A percentile compares a stretch with the other conserved stretches of the same genome.
phyloP scores from a whole-genome alignment of 2,888 invertebrate species.

The Eucriotettix oculatus region DNA sequence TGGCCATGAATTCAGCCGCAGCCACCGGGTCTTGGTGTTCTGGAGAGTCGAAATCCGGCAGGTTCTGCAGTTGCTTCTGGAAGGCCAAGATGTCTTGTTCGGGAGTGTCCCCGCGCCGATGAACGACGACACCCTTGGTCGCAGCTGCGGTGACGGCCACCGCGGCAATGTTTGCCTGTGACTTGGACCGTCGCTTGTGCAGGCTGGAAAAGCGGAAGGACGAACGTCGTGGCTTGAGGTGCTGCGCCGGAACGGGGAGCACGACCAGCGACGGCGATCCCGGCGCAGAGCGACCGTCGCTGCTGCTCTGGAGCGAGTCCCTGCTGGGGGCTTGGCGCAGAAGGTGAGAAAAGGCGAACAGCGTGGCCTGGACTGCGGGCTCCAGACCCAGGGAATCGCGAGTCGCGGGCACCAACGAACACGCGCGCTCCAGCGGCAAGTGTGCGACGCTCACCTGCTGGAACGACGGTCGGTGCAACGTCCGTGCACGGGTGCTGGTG shows the following conservation, averaged over 20 bases:
- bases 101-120: slow-evolving; percentile 20
- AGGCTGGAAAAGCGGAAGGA: slow-evolving; percentile 20
- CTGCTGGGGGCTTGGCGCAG: slow-evolving; percentile 21
- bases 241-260: slow-evolving; percentile 1
- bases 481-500: slow-evolving; percentile 5
- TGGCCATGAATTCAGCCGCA: slow-evolving; percentile 14
- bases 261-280: slow-evolving; percentile 16
- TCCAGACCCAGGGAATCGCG: slow-evolving; percentile 20
- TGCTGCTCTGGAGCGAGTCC: slow-evolving; percentile 21
- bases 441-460: slow-evolving; percentile 10
- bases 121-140: slow-evolving; percentile 1
- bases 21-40: slow-evolving; percentile 19
- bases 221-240: slow-evolving; percentile 17
- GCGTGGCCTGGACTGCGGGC: slow-evolving; percentile 20
- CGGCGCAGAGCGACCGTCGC: slow-evolving; percentile 15
- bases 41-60: slow-evolving; percentile 30
- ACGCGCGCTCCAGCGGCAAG: slow-evolving; percentile 12
- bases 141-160: slow-evolving; percentile 1
- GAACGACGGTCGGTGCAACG: neutral
- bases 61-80: slow-evolving; percentile 36
- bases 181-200: slow-evolving; percentile 20
- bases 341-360: slow-evolving; percentile 19
- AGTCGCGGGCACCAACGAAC: slow-evolving; percentile 12
- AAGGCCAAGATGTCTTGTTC: slow-evolving; percentile 35
- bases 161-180: slow-evolving; percentile 20